Evolutionary conservation across 2,113 vertebrate species (phyloP).

Genomic region (Notechis scutatus): DNA sequence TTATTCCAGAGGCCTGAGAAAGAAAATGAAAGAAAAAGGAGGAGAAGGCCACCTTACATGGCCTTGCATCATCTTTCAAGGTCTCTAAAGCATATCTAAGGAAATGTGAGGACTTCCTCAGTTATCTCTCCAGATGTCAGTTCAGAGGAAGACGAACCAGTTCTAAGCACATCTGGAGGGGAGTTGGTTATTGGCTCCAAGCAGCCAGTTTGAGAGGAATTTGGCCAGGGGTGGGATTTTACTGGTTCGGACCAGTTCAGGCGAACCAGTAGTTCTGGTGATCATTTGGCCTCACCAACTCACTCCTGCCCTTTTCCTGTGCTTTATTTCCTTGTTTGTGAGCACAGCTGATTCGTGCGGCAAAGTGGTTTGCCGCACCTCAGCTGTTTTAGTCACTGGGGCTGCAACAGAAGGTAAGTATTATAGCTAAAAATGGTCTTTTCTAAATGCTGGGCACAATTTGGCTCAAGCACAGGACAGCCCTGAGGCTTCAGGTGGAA

Average conservation of each 20-base stretch:
- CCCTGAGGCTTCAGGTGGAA: not conserved
- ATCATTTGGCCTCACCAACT: too few relatives aligned
- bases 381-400: too few relatives aligned
- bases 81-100: not conserved
- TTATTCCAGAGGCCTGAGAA: not conserved
- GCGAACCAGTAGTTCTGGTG: rapidly evolving
- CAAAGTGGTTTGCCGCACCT: too few relatives aligned
- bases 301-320: too few relatives aligned
- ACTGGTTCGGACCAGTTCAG: too few relatives aligned
- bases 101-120: not conserved
- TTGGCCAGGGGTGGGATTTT: not conserved
- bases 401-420: too few relatives aligned
- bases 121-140: not conserved
- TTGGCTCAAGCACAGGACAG: not conserved
- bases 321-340: too few relatives aligned
- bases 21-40: not conserved
- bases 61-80: not conserved
- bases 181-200: not conserved
- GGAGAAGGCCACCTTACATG: not conserved
- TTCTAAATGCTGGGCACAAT: not conserved
- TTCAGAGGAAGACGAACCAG: not conserved
- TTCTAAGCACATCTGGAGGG: not conserved
- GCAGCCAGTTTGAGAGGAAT: not conserved
- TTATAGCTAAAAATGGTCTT: too few relatives aligned
- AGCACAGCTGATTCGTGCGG: too few relatives aligned